phyloP scores from a whole-genome alignment of 2,797 vertebrate genomes.

The Novumbra hubbsi region DNA sequence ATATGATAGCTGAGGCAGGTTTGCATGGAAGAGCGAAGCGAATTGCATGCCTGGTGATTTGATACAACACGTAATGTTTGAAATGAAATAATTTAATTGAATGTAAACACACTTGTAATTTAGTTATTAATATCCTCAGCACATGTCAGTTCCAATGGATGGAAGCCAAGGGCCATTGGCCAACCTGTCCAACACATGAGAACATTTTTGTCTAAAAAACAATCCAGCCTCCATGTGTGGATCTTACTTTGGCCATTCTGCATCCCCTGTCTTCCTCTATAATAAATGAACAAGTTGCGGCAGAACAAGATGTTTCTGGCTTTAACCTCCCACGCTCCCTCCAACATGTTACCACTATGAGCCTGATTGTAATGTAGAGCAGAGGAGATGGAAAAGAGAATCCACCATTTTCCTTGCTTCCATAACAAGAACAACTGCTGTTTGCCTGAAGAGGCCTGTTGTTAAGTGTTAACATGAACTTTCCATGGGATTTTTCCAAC shows the following conservation, averaged over 20 bases:
- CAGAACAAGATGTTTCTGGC: constrained; percentile 39
- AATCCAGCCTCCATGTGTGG: neutral
- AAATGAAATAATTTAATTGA: neutral
- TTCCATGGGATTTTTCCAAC: too few relatives aligned
- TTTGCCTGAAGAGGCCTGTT: neutral
- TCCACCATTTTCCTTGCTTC: constrained; percentile 14
- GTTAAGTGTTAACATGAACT: neutral
- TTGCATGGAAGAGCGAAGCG: neutral
- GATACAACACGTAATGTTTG: neutral
- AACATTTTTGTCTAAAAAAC: neutral
- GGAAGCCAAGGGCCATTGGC: neutral
- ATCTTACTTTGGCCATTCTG: neutral
- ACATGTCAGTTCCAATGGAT: neutral
- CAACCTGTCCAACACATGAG: neutral
- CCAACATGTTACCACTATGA: constrained; percentile 22
- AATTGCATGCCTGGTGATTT: neutral
- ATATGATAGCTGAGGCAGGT: neutral
- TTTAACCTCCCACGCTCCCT: constrained; percentile 33
- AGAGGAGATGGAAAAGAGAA: constrained; percentile 2
- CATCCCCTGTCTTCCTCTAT: constrained; percentile 9
- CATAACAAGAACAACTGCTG: constrained; percentile 1
- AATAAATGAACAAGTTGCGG: constrained; percentile 29
- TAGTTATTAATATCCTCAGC: neutral
- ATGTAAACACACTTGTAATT: neutral
- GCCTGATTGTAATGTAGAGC: constrained; percentile 16